phyloP scores from a whole-genome alignment of 2,113 vertebrate species.

The Sinocyclocheilus anshuiensis region DNA sequence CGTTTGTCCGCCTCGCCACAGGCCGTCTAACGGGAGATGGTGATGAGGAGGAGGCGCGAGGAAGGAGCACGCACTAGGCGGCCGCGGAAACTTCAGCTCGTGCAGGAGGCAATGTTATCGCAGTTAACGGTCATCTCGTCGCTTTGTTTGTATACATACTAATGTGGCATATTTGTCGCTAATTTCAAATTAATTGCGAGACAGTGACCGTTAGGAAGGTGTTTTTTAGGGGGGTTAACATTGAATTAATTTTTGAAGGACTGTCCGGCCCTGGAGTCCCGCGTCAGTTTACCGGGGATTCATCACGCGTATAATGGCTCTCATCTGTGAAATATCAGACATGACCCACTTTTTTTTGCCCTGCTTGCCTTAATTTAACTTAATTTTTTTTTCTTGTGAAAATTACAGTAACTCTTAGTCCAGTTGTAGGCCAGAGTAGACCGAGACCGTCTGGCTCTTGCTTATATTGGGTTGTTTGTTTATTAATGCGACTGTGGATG shows the following conservation, averaged over 20 bases:
- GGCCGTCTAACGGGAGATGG: slow-evolving; percentile 14
- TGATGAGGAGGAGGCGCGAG: background rate
- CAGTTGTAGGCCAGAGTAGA: background rate
- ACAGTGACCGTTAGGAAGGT: background rate
- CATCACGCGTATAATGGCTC: background rate
- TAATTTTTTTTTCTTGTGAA: background rate
- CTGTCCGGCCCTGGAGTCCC: background rate
- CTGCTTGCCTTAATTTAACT: slow-evolving; percentile 5
- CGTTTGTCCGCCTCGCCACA: background rate
- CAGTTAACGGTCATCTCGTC: background rate
- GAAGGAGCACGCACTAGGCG: too few relatives aligned
- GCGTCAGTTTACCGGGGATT: background rate
- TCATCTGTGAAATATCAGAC: background rate
- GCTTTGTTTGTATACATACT: background rate
- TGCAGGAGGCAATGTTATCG: too few relatives aligned
- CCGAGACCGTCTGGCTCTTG: background rate
- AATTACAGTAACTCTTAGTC: slow-evolving; percentile 12
- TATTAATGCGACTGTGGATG: background rate
- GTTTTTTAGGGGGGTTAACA: background rate
- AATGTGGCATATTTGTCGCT: background rate
- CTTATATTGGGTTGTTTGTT: background rate
- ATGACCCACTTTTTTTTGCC: slow-evolving; percentile 2
- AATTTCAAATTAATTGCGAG: background rate
- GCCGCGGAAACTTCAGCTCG: too few relatives aligned
- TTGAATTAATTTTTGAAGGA: slow-evolving; percentile 27